Evolutionary conservation across 2,797 vertebrate species (phyloP), one percentile per base, ranked within the genome.

Genomic region (Bradypus variegatus): DNA sequence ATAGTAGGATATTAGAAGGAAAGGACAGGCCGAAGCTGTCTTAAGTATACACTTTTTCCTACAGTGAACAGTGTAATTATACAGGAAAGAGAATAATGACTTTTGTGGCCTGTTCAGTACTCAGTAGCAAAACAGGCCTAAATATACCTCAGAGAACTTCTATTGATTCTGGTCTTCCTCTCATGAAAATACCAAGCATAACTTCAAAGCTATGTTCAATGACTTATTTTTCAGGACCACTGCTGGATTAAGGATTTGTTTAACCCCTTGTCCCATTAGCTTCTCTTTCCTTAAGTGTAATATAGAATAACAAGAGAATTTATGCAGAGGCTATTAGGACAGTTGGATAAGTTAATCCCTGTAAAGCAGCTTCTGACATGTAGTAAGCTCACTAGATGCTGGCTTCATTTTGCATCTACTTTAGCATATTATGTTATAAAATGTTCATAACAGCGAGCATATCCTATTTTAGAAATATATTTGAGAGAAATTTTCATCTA

Each of bases 401-500:
- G 4, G 14, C 67, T 91, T 84, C 9, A 7, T 27, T 92, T 88
- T 82, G 27, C 14, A 55, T 53, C 36, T 33, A 15, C 82, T 65
- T 77, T 48, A 76, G 62, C 18, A 23, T 5, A 9, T 31, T 33
- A 48, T 19, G 16, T 53, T 85, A 36, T 14, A 82, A n/a, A 77
- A n/a, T 76, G 7, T 78, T 23, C 38, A 15, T 50, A 36, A 36
- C 29, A 36, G 5, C 48, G 50, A 77, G 29, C 11, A 13, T 80
- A 36, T 65, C 38, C 25, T 83, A 18, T n/a, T 82, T 87, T 82
- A 90, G 60, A 76, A 70, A 19, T 77, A 41, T 72, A 36, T 85
- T 89, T 83, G n/a, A 83, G 79, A 81, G 50, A 41, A 55, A 16
- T 76, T 93, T 91, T 94, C 72, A 60, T 62, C 65, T 70, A 36